These are phyloP conservation scores for Mythimna vitellina DNA, from an alignment of 2,888 invertebrate genomes.

Conservation along the genomic window DNA sequence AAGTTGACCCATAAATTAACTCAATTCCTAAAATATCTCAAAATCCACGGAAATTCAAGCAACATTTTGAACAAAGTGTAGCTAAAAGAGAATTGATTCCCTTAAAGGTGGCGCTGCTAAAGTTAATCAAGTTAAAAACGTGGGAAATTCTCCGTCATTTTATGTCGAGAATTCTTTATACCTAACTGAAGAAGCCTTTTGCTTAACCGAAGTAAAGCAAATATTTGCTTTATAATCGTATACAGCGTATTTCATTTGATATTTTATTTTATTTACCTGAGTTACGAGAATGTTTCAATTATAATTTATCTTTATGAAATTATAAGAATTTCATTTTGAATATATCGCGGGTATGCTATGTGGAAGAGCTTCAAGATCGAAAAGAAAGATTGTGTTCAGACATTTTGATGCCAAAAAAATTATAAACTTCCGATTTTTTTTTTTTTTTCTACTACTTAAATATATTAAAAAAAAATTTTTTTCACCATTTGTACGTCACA, in stretches of 20 bases:
- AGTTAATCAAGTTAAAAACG: constrained; percentile 64
- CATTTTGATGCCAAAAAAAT: no score
- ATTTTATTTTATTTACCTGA: constrained; percentile 48
- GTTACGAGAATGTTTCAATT: constrained; percentile 41
- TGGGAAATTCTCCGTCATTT: constrained; percentile 54
- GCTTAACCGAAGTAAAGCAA: constrained; percentile 26
- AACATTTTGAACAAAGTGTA: constrained; percentile 24
- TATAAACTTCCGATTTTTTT: no score
- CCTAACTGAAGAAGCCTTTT: constrained; percentile 37
- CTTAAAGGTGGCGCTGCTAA: constrained; percentile 43
- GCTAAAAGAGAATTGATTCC: constrained; percentile 49
- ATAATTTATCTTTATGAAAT: constrained; percentile 33
- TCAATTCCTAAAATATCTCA: not conserved
- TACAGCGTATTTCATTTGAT: constrained; percentile 49
- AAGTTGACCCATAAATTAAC: not conserved
- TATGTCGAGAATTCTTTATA: constrained; percentile 51
- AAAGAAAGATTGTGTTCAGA: not conserved
- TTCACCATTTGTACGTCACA: no score
- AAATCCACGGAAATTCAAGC: not conserved
- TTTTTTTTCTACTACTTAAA: no score
- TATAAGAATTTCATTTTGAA: constrained; percentile 30
- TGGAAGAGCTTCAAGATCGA: constrained; percentile 1
- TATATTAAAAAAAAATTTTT: no score
- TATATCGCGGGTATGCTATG: not conserved
- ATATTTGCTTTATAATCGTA: constrained; percentile 59